Evolutionary conservation across 2,113 vertebrate species (phyloP).

Genomic region (Colaptes auratus): DNA sequence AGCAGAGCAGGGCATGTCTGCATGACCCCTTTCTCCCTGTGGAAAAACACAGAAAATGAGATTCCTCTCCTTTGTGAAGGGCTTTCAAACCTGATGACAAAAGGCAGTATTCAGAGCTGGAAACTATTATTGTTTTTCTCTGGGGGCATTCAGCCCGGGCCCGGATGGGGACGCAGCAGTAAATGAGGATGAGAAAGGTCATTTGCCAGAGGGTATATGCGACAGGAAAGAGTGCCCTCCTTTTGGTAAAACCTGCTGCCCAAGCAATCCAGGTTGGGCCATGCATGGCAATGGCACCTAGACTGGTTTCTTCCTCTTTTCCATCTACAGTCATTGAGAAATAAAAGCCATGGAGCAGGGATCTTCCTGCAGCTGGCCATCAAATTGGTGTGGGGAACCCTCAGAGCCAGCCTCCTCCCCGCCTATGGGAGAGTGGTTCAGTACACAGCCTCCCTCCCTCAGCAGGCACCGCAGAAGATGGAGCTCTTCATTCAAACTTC

Average conservation of each 20-base stretch:
- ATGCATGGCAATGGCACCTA: neutral
- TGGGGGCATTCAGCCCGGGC: slow-evolving; percentile 26
- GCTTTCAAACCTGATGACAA: slow-evolving; percentile 61
- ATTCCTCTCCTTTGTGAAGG: slow-evolving; percentile 56
- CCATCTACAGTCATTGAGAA: neutral
- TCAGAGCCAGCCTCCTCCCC: neutral
- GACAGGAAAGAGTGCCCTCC: neutral
- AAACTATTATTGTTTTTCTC: slow-evolving; percentile 57
- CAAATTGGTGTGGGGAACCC: neutral
- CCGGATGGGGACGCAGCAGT: slow-evolving; percentile 39
- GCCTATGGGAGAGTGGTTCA: neutral
- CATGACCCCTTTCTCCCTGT: neutral
- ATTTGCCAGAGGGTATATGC: neutral
- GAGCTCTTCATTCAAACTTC: neutral
- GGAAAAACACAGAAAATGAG: slow-evolving; percentile 64
- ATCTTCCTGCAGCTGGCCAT: neutral
- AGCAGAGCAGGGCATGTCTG: neutral
- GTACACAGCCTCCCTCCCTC: neutral
- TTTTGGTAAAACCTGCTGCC: neutral
- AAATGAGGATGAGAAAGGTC: slow-evolving; percentile 12
- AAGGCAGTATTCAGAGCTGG: slow-evolving; percentile 57
- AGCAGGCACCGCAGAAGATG: neutral
- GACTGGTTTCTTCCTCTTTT: neutral
- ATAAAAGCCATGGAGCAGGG: neutral
- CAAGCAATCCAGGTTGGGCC: neutral